Conservation (phyloP, 1,140 invertebrate species). For the Gryon sp. region DNA sequence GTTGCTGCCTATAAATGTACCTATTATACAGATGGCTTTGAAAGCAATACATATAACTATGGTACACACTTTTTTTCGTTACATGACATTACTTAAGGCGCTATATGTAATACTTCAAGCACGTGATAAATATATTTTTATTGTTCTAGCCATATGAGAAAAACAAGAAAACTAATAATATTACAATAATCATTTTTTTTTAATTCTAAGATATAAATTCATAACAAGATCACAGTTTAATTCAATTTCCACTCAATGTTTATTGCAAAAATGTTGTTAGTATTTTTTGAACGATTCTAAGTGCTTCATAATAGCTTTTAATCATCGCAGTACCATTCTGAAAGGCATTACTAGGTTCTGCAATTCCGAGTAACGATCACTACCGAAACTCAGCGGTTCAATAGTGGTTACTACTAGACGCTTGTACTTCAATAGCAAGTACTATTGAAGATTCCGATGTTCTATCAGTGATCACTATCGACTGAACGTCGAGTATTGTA, state of each 20-base stretch:
- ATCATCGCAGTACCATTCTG: not conserved
- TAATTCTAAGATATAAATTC: too few relatives aligned
- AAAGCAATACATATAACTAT: slow-evolving; percentile 38
- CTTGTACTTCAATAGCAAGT: slow-evolving; percentile 31
- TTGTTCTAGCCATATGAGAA: slow-evolving; percentile 3
- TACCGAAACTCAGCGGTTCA: slow-evolving; percentile 18
- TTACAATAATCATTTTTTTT: too few relatives aligned
- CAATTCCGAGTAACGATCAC: slow-evolving; percentile 33
- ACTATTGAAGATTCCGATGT: slow-evolving; percentile 44
- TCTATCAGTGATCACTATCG: slow-evolving; percentile 36
- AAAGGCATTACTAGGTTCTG: slow-evolving; percentile 31
- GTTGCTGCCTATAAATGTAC: slow-evolving; percentile 46
- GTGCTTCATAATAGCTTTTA: slow-evolving; percentile 10
- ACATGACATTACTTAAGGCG: slow-evolving; percentile 5
- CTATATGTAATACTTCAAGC: slow-evolving; percentile 1
- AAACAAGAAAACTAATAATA: not conserved
- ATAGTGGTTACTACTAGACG: slow-evolving; percentile 30
- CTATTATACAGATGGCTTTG: slow-evolving; percentile 41
- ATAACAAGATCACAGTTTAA: too few relatives aligned
- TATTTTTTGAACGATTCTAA: too few relatives aligned
- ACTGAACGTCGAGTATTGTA: slow-evolving; percentile 22
- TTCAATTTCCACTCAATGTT: too few relatives aligned
- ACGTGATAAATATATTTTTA: slow-evolving; percentile 14
- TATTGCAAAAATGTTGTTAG: too few relatives aligned
- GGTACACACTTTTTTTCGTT: slow-evolving; percentile 32